phyloP scores from a whole-genome alignment of 2,888 invertebrate genomes.

The Ashinkailepas kermadecensis region DNA sequence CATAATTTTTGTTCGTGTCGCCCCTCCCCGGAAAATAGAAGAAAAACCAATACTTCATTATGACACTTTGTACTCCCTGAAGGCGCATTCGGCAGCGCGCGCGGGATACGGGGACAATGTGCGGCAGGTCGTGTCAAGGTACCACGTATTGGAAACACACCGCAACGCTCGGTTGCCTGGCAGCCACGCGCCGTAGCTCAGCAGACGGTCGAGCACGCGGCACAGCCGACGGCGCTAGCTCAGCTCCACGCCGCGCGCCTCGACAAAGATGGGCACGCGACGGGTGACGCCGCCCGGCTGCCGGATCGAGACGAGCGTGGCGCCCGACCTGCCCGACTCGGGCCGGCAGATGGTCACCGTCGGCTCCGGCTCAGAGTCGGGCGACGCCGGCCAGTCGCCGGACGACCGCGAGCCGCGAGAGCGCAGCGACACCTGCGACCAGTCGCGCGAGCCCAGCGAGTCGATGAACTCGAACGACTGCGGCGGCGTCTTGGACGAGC shows the following conservation, averaged over 20 bases:
- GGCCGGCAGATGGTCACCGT: neutral
- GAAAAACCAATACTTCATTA: too few species aligned
- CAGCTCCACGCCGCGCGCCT: slow-evolving; percentile 70
- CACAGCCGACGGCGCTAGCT: neutral
- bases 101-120: too few species aligned
- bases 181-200: too few species aligned
- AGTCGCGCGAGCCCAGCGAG: neutral
- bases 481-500: neutral
- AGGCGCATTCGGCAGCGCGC: too few species aligned
- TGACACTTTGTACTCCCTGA: too few species aligned
- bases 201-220: too few species aligned
- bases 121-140: too few species aligned
- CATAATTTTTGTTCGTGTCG: too few species aligned
- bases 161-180: too few species aligned
- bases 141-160: too few species aligned
- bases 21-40: too few species aligned
- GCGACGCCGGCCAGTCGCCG: neutral
- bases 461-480: too few species aligned
- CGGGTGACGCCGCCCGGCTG: slow-evolving; percentile 67
- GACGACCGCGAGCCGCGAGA: neutral
- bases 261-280: slow-evolving; percentile 79
- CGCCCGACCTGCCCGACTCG: slow-evolving; percentile 82
- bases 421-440: slow-evolving; percentile 36
- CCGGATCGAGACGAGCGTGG: slow-evolving; percentile 63
- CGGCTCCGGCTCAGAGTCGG: neutral